phyloP scores from a whole-genome alignment of 2,113 vertebrate species.

The Emydocephalus ijimae region DNA sequence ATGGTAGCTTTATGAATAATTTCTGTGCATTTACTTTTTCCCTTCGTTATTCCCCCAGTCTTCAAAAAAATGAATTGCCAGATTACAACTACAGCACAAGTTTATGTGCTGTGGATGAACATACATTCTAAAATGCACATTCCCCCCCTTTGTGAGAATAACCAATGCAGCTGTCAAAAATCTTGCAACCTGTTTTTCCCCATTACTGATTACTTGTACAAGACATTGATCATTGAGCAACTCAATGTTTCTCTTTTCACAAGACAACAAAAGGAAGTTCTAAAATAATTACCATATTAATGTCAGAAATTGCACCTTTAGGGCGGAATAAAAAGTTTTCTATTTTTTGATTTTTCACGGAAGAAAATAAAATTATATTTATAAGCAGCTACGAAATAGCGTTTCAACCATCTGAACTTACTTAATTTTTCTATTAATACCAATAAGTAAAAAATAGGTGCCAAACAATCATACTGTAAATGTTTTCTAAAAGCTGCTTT shows the following conservation, averaged over 20 bases:
- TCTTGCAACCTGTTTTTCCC: neutral
- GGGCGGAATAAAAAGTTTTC: neutral
- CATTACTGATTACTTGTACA: neutral
- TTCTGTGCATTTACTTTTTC: neutral
- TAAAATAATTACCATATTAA: neutral
- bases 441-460: neutral
- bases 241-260: neutral
- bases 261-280: neutral
- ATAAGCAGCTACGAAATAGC: neutral
- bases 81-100: neutral
- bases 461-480: neutral
- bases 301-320: neutral
- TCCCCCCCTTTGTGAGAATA: neutral
- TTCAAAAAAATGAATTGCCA: neutral
- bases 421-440: neutral
- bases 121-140: neutral
- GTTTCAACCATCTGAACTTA: neutral
- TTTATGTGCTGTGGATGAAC: neutral
- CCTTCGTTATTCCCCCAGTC: neutral
- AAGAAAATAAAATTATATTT: neutral
- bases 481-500: neutral
- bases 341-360: neutral
- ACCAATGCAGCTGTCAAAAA: neutral
- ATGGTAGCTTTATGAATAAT: neutral
- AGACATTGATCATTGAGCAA: neutral